Percentiles rank a stretch among this genome's conserved stretches.
Evolutionary conservation across 2,888 invertebrate genomes (phyloP).

Genomic region (Heliconius hortense): DNA sequence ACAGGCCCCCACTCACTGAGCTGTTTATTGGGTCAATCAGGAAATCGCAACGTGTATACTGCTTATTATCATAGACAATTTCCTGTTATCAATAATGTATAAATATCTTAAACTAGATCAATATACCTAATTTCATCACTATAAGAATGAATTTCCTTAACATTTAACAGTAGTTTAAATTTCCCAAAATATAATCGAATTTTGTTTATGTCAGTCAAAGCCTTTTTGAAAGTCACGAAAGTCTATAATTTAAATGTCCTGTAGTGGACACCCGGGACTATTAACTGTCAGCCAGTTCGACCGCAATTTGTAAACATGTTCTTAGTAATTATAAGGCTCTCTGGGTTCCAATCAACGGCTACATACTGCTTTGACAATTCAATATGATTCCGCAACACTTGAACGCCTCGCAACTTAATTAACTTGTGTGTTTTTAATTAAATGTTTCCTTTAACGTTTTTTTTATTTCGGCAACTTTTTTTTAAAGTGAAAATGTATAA

Average conservation of each 20-base stretch:
- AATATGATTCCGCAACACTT: conserved; percentile 48
- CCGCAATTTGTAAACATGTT: conserved; percentile 60
- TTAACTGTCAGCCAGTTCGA: conserved; percentile 53
- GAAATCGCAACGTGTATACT: conserved; percentile 64
- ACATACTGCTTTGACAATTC: conserved; percentile 50
- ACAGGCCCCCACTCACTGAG: conserved; percentile 64
- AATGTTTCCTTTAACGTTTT: conserved; percentile 7
- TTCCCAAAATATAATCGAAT: conserved; percentile 35
- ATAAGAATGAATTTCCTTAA: neutral
- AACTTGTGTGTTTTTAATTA: conserved; percentile 10
- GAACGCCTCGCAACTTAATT: conserved; percentile 3
- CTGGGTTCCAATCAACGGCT: conserved; percentile 52
- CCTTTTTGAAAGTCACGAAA: conserved; percentile 46
- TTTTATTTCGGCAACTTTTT: conserved; percentile 20
- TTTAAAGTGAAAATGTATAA: neutral
- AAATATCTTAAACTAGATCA: neutral
- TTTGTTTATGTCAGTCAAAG: conserved; percentile 53
- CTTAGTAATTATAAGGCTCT: conserved; percentile 60
- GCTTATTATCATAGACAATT: conserved; percentile 63
- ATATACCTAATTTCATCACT: neutral
- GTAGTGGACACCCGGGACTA: conserved; percentile 49
- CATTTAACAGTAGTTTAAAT: neutral
- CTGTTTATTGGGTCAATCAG: conserved; percentile 71
- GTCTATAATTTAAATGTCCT: conserved; percentile 57
- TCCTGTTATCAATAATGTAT: conserved; percentile 43